Conservation (phyloP, 1,140 invertebrate species). For the Drosophila oshimai region DNA sequence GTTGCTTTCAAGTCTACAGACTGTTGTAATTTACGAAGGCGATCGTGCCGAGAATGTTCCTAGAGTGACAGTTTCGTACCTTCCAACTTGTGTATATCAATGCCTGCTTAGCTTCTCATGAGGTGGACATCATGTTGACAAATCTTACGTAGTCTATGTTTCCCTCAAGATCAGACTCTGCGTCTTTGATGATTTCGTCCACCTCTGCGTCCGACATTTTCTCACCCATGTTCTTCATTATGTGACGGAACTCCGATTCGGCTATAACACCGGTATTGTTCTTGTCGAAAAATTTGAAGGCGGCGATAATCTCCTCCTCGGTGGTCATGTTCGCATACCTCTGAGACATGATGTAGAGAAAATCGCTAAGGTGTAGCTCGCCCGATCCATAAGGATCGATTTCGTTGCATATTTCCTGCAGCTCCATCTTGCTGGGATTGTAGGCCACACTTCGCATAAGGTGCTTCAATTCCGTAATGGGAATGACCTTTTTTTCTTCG, state of each 20-base stretch:
- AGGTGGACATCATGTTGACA: slow-evolving; percentile 40
- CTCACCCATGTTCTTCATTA: slow-evolving; percentile 47
- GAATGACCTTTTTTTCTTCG: slow-evolving; percentile 5
- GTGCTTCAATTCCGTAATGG: slow-evolving; percentile 21
- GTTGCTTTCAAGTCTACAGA: background rate
- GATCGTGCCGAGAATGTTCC: background rate
- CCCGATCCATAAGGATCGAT: slow-evolving; percentile 39
- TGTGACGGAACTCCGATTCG: slow-evolving; percentile 48
- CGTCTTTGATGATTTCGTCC: slow-evolving; percentile 52
- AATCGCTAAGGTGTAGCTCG: slow-evolving; percentile 53
- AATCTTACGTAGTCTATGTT: slow-evolving; percentile 56
- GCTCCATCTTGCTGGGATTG: slow-evolving; percentile 26
- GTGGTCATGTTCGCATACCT: slow-evolving; percentile 37
- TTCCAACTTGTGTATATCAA: background rate
- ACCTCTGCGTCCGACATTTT: slow-evolving; percentile 46
- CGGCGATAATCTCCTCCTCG: slow-evolving; percentile 58
- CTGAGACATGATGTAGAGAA: slow-evolving; percentile 45
- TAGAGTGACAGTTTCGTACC: background rate
- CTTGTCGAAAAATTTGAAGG: slow-evolving; percentile 51
- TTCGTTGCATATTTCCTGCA: slow-evolving; percentile 33
- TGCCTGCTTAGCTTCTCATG: slow-evolving; percentile 4
- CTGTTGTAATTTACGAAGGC: background rate
- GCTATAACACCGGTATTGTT: slow-evolving; percentile 42
- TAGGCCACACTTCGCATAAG: slow-evolving; percentile 40
- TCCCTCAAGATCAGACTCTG: slow-evolving; percentile 48